phyloP scores from a whole-genome alignment of 2,888 invertebrate species.

The Laothoe populi region DNA sequence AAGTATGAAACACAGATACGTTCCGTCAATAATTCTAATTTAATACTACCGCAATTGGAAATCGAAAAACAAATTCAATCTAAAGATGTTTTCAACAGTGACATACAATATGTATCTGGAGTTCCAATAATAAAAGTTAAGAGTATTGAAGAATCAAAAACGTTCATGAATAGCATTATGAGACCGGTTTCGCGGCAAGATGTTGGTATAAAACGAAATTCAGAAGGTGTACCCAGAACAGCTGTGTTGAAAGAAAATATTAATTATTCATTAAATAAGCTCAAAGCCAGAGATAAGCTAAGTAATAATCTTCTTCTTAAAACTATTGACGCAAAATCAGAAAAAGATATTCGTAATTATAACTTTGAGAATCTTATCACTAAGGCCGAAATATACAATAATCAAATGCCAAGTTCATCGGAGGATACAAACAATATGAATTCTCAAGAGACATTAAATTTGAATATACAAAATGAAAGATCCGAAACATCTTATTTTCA shows the following conservation, averaged over 20 bases:
- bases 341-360: conserved; percentile 70
- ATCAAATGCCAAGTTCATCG: conserved; percentile 71
- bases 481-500: conserved; percentile 81
- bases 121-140: conserved; percentile 74
- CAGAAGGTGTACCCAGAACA: conserved; percentile 65
- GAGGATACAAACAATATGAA: conserved; percentile 74
- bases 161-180: conserved; percentile 53
- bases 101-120: conserved; percentile 51
- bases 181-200: conserved; percentile 62
- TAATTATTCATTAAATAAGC: conserved; percentile 54
- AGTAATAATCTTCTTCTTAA: conserved; percentile 47
- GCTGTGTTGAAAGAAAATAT: conserved; percentile 66
- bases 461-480: conserved; percentile 64
- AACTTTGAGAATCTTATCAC: conserved; percentile 83
- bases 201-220: conserved; percentile 61
- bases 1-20: conserved; percentile 62
- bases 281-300: conserved; percentile 60
- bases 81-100: conserved; percentile 52
- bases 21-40: conserved; percentile 58
- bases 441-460: conserved; percentile 55
- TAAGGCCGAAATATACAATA: conserved; percentile 80
- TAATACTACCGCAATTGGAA: conserved; percentile 53
- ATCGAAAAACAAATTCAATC: conserved; percentile 55
- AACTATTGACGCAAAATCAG: conserved; percentile 56
- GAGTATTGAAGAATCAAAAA: conserved; percentile 67